These are phyloP conservation scores for Papilio gigon DNA, from an alignment of 2,888 invertebrate genomes.

Conservation along the genomic window DNA sequence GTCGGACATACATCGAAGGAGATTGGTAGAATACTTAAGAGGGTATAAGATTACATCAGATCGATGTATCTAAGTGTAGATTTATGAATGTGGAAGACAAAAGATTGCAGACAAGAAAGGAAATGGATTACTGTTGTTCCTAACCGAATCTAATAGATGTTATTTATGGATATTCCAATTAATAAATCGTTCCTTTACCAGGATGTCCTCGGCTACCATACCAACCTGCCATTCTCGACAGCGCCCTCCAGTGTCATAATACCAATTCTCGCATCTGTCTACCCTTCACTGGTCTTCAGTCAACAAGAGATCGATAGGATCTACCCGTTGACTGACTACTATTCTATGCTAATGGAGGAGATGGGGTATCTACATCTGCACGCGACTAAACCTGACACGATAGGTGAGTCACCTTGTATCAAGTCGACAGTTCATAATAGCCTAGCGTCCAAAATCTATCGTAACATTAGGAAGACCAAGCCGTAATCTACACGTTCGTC, in stretches of 20 bases:
- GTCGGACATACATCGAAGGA: not conserved
- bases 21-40: not conserved
- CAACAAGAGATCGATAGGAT: constrained; percentile 55
- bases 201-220: constrained; percentile 79
- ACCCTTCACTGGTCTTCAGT: constrained; percentile 82
- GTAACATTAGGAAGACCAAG: no score
- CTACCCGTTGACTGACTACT: constrained; percentile 57
- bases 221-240: constrained; percentile 82
- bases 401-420: constrained; percentile 54
- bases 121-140: no score
- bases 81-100: no score
- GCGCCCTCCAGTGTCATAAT: constrained; percentile 56
- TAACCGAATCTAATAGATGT: no score
- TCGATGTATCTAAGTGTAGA: no score
- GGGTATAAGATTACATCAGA: not conserved
- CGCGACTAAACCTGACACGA: constrained; percentile 92
- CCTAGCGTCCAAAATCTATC: no score
- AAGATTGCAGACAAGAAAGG: no score
- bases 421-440: no score
- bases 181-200: no score
- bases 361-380: constrained; percentile 85
- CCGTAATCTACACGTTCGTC: no score
- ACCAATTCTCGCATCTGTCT: constrained; percentile 75
- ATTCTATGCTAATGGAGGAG: constrained; percentile 54
- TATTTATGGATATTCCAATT: no score